Conservation (phyloP, 2,888 invertebrate species). For the Drosophila hamatofila region DNA sequence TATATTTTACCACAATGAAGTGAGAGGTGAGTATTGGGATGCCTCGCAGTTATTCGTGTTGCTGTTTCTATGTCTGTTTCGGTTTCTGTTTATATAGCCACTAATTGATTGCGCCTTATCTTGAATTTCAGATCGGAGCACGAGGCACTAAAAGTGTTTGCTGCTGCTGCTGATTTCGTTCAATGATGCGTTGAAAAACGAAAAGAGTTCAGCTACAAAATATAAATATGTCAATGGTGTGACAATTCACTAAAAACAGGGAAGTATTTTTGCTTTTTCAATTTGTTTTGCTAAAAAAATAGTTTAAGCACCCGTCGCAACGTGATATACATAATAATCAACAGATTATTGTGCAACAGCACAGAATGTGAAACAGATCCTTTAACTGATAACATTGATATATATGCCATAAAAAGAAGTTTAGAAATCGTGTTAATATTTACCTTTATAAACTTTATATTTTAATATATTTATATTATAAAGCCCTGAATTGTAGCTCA, state of each 20-base stretch:
- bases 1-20: conserved; percentile 63
- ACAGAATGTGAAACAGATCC: not conserved
- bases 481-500: too few species aligned
- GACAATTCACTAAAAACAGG: not conserved
- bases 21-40: conserved; percentile 22
- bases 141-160: conserved; percentile 36
- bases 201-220: conserved; percentile 27
- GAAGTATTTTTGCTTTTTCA: not conserved
- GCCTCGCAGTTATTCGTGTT: conserved; percentile 9
- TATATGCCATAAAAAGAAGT: too few species aligned
- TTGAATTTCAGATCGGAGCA: conserved; percentile 70
- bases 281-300: not conserved
- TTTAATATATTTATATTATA: too few species aligned
- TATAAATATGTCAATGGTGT: conserved; percentile 24
- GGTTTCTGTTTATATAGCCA: conserved; percentile 57
- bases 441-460: too few species aligned
- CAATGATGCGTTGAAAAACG: conserved; percentile 11
- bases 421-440: too few species aligned
- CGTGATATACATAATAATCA: not conserved
- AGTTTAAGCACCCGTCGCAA: not conserved
- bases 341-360: too few species aligned
- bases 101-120: conserved; percentile 79
- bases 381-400: too few species aligned
- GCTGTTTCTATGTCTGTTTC: conserved; percentile 38
- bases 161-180: conserved; percentile 4